Evolutionary conservation across 30 jellyfish, hydroid and myxozoan genomes (phyloP).

Genomic region (Sanderia malayensis): DNA sequence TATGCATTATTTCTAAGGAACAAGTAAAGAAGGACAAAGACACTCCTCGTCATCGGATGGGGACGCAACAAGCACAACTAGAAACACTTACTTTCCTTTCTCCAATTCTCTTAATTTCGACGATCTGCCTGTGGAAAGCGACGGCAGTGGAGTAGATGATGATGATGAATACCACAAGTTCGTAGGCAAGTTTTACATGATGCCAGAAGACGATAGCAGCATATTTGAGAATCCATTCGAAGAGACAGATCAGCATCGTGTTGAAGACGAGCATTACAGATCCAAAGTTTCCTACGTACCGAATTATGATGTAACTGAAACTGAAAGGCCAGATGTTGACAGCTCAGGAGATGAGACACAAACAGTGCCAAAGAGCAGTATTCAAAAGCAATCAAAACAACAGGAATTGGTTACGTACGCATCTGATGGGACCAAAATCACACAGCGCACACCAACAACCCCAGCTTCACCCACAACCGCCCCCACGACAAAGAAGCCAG

Average conservation of each 20-base stretch:
- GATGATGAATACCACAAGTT: slow-evolving; percentile 54
- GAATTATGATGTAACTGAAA: slow-evolving; percentile 9
- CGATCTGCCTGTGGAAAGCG: slow-evolving; percentile 56
- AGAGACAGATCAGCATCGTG: slow-evolving; percentile 31
- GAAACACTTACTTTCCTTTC: slow-evolving; percentile 19
- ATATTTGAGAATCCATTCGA: slow-evolving; percentile 54
- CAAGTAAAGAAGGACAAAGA: too few relatives aligned
- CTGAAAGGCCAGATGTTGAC: neutral
- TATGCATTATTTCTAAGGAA: too few relatives aligned
- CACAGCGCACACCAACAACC: slow-evolving; percentile 59
- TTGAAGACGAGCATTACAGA: slow-evolving; percentile 48
- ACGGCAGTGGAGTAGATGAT: slow-evolving; percentile 58
- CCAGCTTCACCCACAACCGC: slow-evolving; percentile 54
- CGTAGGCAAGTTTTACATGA: slow-evolving; percentile 51
- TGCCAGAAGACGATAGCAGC: slow-evolving; percentile 65
- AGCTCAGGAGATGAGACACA: neutral
- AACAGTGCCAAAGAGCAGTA: too few relatives aligned
- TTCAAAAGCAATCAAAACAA: neutral
- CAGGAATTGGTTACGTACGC: slow-evolving; percentile 52
- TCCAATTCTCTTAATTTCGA: slow-evolving; percentile 33
- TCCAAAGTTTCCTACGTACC: slow-evolving; percentile 47
- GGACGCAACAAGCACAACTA: neutral
- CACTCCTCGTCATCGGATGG: too few relatives aligned
- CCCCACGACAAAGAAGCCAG: slow-evolving; percentile 35
- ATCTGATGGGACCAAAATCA: slow-evolving; percentile 67